Base-by-base conservation (phyloP, 2,888 invertebrate species). In the Rhingia rostrata region DNA sequence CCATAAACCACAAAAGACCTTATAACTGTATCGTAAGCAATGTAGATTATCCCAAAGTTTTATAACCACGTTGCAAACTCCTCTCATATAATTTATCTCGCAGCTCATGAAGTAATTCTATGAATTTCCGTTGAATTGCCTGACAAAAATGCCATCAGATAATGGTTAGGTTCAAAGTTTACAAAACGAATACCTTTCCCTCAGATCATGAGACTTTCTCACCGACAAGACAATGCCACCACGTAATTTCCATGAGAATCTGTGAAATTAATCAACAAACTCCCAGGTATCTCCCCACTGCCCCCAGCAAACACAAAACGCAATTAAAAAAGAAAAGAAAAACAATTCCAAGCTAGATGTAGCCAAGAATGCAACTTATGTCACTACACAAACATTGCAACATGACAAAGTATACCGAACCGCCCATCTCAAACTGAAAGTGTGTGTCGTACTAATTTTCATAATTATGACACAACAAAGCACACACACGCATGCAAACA, bases 401-500 rank as follows among this genome's bases (percentile, higher is more conserved):
- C 79, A 74, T 64, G 60, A 64, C 63, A 79, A 66, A 47, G 10
- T 61, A 53, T 32, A 7, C 37, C 56, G 41, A 22, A 6, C 41
- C 45, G 53, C 53, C 41, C 51, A 51, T 51, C 41, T 30, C 30
- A 51, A 30, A 7, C 37, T 22, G 12, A n/a, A 37, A 30, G 33
- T 56, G 7, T 53, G 56, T 47, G 49, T 60, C 14, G 30, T 66
- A 73, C 73, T 77, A 73, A 83, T 80, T 84, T 80, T 75, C 84
- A 84, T 75, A 80, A 75, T 75, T 84, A 22, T 41, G 74, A 75
- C 84, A 80, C 70, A 69, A 84, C 53, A 51, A 41, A 30, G 45
- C 32, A 54, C 39, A 22, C 22, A 22, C 22, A 22, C 1, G 22
- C 22, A 22, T 1, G 22, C 22, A 22, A 22, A 22, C 22, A 22